phyloP scores from a whole-genome alignment of 2,113 vertebrate genomes.

The Aythya baeri region DNA sequence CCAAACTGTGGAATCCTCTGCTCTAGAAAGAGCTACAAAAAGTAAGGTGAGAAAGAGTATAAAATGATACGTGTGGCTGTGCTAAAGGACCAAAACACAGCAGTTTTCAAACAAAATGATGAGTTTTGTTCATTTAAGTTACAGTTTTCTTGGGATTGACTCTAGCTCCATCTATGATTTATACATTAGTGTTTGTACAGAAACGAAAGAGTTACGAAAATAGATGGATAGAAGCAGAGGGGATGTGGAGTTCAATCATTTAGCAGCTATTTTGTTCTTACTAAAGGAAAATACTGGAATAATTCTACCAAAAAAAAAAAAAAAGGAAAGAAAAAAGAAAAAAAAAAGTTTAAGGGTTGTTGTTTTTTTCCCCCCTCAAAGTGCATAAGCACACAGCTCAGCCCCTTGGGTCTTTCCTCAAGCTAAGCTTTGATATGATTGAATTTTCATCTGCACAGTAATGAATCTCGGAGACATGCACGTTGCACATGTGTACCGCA shows the following conservation, averaged over 20 bases:
- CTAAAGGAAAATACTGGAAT: not conserved
- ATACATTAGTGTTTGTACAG: not conserved
- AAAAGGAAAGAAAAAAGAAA: not conserved
- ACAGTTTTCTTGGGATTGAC: not conserved
- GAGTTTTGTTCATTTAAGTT: not conserved
- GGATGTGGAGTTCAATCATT: not conserved
- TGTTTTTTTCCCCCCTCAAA: not conserved
- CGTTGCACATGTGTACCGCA: conserved; percentile 46
- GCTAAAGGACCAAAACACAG: not conserved
- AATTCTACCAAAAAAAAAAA: not conserved
- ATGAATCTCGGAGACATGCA: conserved; percentile 53
- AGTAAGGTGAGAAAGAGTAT: not conserved
- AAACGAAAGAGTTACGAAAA: not conserved
- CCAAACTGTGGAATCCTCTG: not conserved
- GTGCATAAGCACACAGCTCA: not conserved
- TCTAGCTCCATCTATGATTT: not conserved
- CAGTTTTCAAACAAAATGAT: not conserved
- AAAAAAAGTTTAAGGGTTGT: not conserved
- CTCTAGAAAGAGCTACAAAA: not conserved
- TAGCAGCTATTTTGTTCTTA: not conserved
- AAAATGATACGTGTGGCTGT: not conserved
- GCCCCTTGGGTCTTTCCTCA: conserved; percentile 21
- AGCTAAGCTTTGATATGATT: conserved; percentile 59
- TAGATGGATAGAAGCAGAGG: not conserved
- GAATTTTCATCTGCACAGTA: conserved; percentile 51